Percentiles rank a stretch among this genome's conserved stretches.
phyloP scores from a whole-genome alignment of 30 jellyfish, hydroid and myxozoan genomes.

The Aurelia sp. region DNA sequence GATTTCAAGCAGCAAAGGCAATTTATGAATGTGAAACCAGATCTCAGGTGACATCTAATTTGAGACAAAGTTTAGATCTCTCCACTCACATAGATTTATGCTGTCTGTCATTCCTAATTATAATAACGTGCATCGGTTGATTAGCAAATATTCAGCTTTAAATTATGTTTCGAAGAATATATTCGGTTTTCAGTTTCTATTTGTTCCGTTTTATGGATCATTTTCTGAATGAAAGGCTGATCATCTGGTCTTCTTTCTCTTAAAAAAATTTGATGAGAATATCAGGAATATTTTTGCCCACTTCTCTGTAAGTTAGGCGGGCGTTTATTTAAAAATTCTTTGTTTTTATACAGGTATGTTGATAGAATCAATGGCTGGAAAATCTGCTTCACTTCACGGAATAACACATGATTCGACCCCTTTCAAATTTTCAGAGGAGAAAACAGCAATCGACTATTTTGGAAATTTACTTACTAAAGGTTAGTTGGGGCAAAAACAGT shows the following conservation, averaged over 20 bases:
- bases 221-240: background rate
- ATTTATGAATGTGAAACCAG: no score
- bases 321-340: background rate
- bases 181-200: no score
- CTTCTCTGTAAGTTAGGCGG: background rate
- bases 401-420: conserved; percentile 97
- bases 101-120: no score
- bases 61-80: no score
- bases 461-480: conserved; percentile 88
- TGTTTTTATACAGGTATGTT: conserved; percentile 80
- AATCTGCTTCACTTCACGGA: conserved; percentile 96
- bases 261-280: background rate
- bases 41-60: no score
- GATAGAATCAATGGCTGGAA: conserved; percentile 99
- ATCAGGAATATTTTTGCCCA: background rate
- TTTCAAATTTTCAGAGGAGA: conserved; percentile 84
- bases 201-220: no score
- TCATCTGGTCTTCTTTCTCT: background rate
- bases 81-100: no score
- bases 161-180: no score
- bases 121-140: no score
- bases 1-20: no score
- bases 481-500: background rate
- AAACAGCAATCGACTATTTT: conserved; percentile 91
- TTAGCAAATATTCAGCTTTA: no score